Evolutionary conservation across 1,140 invertebrate genomes (phyloP), one percentile per base, ranked within the genome.

Genomic region (Tetragnatha versicolor): DNA sequence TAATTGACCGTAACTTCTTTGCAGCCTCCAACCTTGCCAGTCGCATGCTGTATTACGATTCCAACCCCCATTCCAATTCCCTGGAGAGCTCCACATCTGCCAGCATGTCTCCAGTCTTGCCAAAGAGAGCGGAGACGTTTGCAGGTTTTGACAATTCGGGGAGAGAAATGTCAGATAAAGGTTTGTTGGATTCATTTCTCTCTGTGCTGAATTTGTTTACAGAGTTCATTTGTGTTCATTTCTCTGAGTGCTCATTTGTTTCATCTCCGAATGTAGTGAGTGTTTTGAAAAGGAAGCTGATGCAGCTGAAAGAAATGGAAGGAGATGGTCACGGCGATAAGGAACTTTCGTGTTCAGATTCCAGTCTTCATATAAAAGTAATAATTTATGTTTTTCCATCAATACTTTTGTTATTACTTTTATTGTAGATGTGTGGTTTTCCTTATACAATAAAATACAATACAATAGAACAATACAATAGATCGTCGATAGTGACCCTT

Each of bases 91-190:
- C 95, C 77, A 95, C 92, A 82, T 90, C 91, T 9, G 90, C 91
- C 9, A 95, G 93, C 83, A 89, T 92, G 47, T 92, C 92, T 22
- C 92, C 94, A 9, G 92, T 93, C 22, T 85, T 97, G 73, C 95
- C 96, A 4, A 92, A 95, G 82, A 88, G 95, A 37, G 95, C 96
- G 0, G 95, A 97, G 87, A 97, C 96, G 0, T 98, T 97, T 87
- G 94, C 94, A 10, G 96, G 95, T 2, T 97, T 97, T 84, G 95
- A 97, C 86, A 81, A 78, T 60, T 60, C 80, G 17, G 39, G 55
- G 5, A 79, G 73, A 66, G 81, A 79, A n/a, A 14, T 49, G 33
- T 29, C 61, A 14, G 63, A 78, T 14, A 78, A 77, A 68, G 73
- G 60, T 78, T 58, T 35, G 0, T 2, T 55, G 6, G 5, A 0